Evolutionary conservation across 2,888 invertebrate genomes (phyloP), one percentile per base, ranked within the genome.

Genomic region (Anagyrus pseudococci): DNA sequence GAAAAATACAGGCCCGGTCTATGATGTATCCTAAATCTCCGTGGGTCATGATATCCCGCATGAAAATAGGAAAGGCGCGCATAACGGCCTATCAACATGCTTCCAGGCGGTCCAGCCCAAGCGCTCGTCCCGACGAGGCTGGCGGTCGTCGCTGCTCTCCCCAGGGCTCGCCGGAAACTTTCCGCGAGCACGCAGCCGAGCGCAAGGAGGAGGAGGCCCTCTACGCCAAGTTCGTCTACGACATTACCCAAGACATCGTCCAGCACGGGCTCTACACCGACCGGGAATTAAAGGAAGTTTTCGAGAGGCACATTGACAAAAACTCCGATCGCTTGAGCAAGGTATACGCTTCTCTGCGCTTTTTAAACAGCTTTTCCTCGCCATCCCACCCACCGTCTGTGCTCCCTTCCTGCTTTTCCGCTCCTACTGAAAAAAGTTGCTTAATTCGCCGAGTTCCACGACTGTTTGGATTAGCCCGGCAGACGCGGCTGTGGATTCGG

Each of bases 191-290:
- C 1, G 23, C 37, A 37, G 44, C 47, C 40, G 57, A 33, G 17
- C 29, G 55, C 26, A 64, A 65, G 37, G 61, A 66, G 13, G 77
- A 78, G 3, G 78, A 81, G 58, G 71, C 72, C 7, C 72, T 75
- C 41, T 83, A 83, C 55, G 73, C 80, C 0, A 79, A 79, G 62
- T 84, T 84, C 64, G 70, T 82, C 1, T 80, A 82, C 50, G 80
- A 82, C 22, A 84, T 87, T 40, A 86, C 86, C 0, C 83, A 84
- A 70, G 86, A 86, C 69, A 85, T 86, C 63, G 82, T 86, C 48
- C 73, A 79, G 37, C 82, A 83, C 71, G 83, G 84, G 57, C 76
- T 84, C 23, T 85, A 84, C 68, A 83, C 82, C 1, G 84, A 85
- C 69, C 77, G 80, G 52, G 84, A 85, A 66, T 79, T 87, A 61